Conservation (phyloP, 2,113 vertebrate genomes). For the Psittacus erithacus region DNA sequence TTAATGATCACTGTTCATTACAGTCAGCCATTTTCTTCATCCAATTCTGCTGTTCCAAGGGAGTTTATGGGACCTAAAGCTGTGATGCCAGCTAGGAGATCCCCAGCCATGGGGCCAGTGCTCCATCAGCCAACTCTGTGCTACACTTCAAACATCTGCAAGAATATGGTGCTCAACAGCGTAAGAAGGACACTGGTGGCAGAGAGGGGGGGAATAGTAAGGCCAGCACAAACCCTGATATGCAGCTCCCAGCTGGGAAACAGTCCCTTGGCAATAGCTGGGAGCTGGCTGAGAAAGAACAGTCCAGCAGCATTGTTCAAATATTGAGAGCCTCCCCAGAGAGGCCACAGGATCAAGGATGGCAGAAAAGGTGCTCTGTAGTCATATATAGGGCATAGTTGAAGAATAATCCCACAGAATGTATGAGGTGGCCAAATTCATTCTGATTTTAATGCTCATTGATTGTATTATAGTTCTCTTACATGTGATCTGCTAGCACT, state of each 20-base stretch:
- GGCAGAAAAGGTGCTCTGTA: background rate
- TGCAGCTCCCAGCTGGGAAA: background rate
- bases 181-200: accelerated
- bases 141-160: background rate
- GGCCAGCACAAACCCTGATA: background rate
- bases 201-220: background rate
- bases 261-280: background rate
- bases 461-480: conserved; percentile 33
- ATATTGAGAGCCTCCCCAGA: background rate
- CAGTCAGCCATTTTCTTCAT: background rate
- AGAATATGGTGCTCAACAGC: background rate
- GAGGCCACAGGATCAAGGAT: background rate
- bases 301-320: background rate
- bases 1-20: background rate
- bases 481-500: conserved; percentile 34
- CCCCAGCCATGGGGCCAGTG: background rate
- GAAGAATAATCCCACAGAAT: background rate
- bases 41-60: background rate
- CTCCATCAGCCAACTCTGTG: background rate
- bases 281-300: background rate
- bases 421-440: background rate
- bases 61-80: background rate
- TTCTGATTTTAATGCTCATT: conserved; percentile 53
- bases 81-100: background rate
- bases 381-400: background rate